Base-by-base conservation (phyloP, 2,888 invertebrate species). In the Protula sp. region DNA sequence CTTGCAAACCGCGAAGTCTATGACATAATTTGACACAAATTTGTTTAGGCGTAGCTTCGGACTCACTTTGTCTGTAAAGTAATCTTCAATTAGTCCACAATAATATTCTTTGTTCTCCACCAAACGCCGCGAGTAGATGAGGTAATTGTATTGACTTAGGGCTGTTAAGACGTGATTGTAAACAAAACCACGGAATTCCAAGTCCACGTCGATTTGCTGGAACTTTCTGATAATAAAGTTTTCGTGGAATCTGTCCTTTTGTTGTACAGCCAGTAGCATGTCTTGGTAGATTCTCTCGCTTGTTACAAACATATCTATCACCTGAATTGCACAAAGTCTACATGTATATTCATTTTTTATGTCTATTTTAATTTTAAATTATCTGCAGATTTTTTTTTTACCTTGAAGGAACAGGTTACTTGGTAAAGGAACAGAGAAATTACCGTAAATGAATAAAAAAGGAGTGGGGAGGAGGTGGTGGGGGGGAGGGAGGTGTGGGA, bases 261-360 rank as follows among this genome's bases (percentile, higher is more conserved):
- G 67, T 28, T 72, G 68, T 26, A 70, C 57, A 3, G 74, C 74
- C 24, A 74, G 60, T 22, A 73, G 56, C 47, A 74, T 59, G 57
- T 74, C 74, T 61, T 74, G 74, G 57, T 71, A 74, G n/a, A 73
- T 70, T 28, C 74, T 50, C 55, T 74, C 73, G 62, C 74, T 74
- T 26, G 71, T 59, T 4, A 74, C 24, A 50, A 71, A 70, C 70
- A 71, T 70, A 50, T 74, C 72, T 30, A 74, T 52, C 2, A 72
- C 72, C 30, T 73, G 70, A n/a, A n/a, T n/a, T n/a, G n/a, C n/a
- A n/a, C n/a, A n/a, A n/a, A n/a, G n/a, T n/a, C n/a, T n/a, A n/a
- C n/a, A n/a, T n/a, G n/a, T n/a, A n/a, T n/a, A n/a, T n/a, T n/a
- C n/a, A n/a, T n/a, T n/a, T n/a, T n/a, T n/a, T n/a, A n/a, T n/a